A percentile compares a stretch with the other conserved stretches of the same genome.
Conservation (phyloP, 1,140 invertebrate species). For the Trichonephila clavata region DNA sequence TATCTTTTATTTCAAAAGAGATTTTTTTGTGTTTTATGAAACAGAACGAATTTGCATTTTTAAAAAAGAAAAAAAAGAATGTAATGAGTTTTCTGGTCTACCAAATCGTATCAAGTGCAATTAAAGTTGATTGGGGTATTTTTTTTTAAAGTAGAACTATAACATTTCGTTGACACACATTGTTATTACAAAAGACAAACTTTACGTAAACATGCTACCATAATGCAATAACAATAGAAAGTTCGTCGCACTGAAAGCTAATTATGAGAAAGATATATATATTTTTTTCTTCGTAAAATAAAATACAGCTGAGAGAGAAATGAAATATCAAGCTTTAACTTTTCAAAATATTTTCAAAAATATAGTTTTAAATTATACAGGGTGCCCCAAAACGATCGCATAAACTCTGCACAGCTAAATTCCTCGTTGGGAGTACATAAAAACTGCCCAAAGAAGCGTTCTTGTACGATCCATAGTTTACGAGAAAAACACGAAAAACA, state of each 20-base stretch:
- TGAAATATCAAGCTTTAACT: too few relatives aligned
- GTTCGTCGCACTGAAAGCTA: not conserved
- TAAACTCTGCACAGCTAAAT: too few relatives aligned
- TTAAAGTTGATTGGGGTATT: not conserved
- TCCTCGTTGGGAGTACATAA: too few relatives aligned
- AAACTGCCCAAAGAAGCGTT: too few relatives aligned
- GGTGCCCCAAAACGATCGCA: too few relatives aligned
- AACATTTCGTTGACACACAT: not conserved
- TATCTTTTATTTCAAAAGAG: not conserved
- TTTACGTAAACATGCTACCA: not conserved
- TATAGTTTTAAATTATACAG: too few relatives aligned
- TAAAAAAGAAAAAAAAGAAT: not conserved
- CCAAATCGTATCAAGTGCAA: not conserved
- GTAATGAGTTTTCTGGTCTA: constrained; percentile 16
- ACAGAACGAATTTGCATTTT: constrained; percentile 27
- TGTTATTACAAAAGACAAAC: not conserved
- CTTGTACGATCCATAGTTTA: too few relatives aligned
- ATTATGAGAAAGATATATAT: not conserved
- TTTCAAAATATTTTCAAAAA: too few relatives aligned
- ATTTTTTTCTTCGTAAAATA: too few relatives aligned
- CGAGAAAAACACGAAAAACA: too few relatives aligned
- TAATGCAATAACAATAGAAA: not conserved
- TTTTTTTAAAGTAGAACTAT: not conserved
- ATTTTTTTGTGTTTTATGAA: not conserved
- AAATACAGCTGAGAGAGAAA: too few relatives aligned